These are phyloP conservation scores for Anas bernieri DNA, from an alignment of 2,797 vertebrate genomes.

Conservation along the genomic window DNA sequence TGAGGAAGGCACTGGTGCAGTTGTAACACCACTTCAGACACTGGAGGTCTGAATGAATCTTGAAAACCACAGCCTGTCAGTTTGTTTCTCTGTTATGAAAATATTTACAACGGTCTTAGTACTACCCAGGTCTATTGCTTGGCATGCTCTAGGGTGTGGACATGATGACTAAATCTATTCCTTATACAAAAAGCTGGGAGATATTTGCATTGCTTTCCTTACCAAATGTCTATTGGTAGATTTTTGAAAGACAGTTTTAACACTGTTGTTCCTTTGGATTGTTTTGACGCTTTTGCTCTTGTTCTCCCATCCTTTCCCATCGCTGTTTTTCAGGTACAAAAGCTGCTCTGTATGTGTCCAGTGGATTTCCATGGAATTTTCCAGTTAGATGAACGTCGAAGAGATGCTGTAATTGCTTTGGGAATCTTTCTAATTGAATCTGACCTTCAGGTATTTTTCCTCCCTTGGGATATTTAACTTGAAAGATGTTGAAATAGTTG, in stretches of 20 bases:
- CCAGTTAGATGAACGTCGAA: conserved; percentile 94
- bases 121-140: background rate
- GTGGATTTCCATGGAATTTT: conserved; percentile 94
- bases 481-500: background rate
- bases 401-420: conserved; percentile 94
- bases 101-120: background rate
- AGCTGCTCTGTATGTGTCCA: conserved; percentile 97
- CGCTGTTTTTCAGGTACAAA: conserved; percentile 86
- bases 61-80: background rate
- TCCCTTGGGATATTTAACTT: background rate
- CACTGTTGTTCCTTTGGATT: background rate
- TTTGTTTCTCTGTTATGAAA: background rate
- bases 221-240: background rate
- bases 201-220: background rate
- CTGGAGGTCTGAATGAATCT: no score
- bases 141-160: background rate
- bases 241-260: background rate
- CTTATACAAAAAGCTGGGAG: background rate
- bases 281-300: background rate
- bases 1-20: background rate
- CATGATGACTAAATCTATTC: rapidly evolving
- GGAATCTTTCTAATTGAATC: conserved; percentile 98
- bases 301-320: background rate
- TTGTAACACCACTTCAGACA: background rate
- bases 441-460: conserved; percentile 87